A percentile compares a stretch with the other conserved stretches of the same genome.
These are phyloP conservation scores for Oscheius sp. DNA, from an alignment of 2,888 invertebrate species.

Conservation along the genomic window DNA sequence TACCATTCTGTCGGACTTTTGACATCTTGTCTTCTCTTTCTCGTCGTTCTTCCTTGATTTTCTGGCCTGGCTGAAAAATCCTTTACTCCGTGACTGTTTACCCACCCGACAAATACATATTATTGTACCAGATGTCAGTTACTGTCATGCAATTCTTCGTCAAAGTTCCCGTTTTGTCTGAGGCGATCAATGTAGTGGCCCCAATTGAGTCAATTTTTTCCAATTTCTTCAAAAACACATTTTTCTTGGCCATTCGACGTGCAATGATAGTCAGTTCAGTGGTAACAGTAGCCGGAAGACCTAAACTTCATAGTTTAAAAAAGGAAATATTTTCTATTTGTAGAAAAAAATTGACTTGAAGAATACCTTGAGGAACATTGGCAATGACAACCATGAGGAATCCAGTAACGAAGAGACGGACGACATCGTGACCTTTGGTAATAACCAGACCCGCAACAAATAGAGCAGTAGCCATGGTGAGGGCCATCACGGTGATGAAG, in stretches of 20 bases:
- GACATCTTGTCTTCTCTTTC: constrained; percentile 37
- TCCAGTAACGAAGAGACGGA: constrained; percentile 57
- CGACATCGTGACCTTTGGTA: constrained; percentile 46
- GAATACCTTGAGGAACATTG: constrained; percentile 56
- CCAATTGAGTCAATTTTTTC: constrained; percentile 54
- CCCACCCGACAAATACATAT: constrained; percentile 43
- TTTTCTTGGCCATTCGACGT: constrained; percentile 50
- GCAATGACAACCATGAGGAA: constrained; percentile 61
- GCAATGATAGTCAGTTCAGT: constrained; percentile 57
- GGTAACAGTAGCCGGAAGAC: constrained; percentile 52
- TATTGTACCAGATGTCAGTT: constrained; percentile 54
- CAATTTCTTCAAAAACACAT: constrained; percentile 54
- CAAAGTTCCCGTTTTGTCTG: constrained; percentile 54
- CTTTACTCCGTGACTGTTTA: background rate
- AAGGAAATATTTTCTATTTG: no score
- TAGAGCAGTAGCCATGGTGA: constrained; percentile 55
- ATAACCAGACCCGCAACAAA: constrained; percentile 52
- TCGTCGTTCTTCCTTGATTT: constrained; percentile 42
- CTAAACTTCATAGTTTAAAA: constrained; percentile 19
- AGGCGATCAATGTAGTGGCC: constrained; percentile 49
- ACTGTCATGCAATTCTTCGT: constrained; percentile 57
- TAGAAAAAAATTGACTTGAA: background rate
- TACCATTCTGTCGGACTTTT: constrained; percentile 33
- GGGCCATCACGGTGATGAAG: constrained; percentile 56
- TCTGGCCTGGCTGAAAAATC: constrained; percentile 41